phyloP scores from a whole-genome alignment of 1,140 invertebrate genomes.

The Melanaphis sacchari region DNA sequence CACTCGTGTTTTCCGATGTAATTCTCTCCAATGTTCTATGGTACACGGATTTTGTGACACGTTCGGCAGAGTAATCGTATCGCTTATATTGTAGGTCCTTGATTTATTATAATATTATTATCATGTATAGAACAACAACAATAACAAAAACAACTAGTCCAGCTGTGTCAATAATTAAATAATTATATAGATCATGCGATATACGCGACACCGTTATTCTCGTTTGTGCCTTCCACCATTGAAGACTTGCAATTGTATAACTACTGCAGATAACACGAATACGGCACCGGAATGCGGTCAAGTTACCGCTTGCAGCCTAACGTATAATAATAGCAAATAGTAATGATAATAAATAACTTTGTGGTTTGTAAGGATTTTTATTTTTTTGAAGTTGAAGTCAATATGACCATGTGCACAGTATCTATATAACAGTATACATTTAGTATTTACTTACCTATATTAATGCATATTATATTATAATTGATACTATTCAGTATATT shows the following conservation, averaged over 20 bases:
- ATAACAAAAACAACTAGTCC: neutral
- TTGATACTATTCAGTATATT: neutral
- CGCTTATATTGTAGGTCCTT: neutral
- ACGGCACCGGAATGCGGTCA: slow-evolving; percentile 22
- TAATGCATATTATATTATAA: neutral
- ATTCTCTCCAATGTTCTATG: neutral
- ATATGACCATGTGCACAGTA: neutral
- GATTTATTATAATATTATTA: neutral
- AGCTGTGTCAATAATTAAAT: neutral
- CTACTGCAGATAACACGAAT: neutral
- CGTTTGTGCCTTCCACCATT: neutral
- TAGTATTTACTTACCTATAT: neutral
- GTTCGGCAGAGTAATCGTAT: neutral
- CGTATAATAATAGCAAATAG: neutral
- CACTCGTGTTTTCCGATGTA: too few species aligned
- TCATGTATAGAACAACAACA: neutral
- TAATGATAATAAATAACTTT: neutral
- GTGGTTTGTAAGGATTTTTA: neutral
- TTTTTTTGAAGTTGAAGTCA: neutral
- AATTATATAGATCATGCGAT: neutral
- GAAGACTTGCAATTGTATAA: neutral
- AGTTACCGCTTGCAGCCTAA: neutral
- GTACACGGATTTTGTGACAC: neutral
- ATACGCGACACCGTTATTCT: neutral
- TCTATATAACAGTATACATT: neutral